Evolutionary conservation across 2,113 vertebrate species (phyloP).

Genomic region (Ursus arctos): DNA sequence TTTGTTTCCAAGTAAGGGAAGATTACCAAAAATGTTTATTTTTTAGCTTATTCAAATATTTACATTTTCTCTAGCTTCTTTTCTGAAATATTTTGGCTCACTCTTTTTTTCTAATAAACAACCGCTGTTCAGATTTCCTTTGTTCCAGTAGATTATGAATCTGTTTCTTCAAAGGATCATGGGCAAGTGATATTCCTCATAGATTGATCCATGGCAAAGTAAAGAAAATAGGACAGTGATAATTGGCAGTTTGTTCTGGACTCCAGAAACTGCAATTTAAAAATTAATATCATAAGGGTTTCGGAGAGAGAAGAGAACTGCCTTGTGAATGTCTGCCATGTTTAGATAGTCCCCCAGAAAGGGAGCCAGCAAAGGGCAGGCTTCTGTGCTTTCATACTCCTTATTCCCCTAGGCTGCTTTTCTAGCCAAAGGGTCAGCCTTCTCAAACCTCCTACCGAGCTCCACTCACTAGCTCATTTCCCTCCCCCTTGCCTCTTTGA

Average conservation of each 20-base stretch:
- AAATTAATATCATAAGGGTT: background rate
- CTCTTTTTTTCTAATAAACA: slow-evolving; percentile 68
- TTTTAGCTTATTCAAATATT: slow-evolving; percentile 78
- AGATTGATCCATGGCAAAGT: background rate
- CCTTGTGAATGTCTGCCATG: background rate
- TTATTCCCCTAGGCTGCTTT: background rate
- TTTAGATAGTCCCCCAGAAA: background rate
- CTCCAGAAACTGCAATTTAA: slow-evolving; percentile 17
- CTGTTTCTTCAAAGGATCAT: slow-evolving; percentile 47
- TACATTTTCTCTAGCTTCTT: slow-evolving; percentile 74
- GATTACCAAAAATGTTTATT: slow-evolving; percentile 71
- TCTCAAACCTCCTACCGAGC: background rate
- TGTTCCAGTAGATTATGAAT: slow-evolving; percentile 50
- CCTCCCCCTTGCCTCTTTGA: background rate
- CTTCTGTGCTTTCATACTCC: background rate
- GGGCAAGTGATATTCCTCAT: background rate
- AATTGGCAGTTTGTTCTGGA: slow-evolving; percentile 16
- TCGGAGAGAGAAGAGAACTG: background rate
- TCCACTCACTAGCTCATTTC: background rate
- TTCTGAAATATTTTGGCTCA: slow-evolving; percentile 73
- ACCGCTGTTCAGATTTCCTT: slow-evolving; percentile 57
- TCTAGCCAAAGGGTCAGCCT: background rate
- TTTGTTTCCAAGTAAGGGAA: slow-evolving; percentile 74
- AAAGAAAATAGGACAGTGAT: slow-evolving; percentile 3
- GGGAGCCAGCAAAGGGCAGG: background rate